A percentile compares a stretch with the other conserved stretches of the same genome.
Evolutionary conservation across 2,113 vertebrate species (phyloP).

Genomic region (Poeciliopsis prolifica): DNA sequence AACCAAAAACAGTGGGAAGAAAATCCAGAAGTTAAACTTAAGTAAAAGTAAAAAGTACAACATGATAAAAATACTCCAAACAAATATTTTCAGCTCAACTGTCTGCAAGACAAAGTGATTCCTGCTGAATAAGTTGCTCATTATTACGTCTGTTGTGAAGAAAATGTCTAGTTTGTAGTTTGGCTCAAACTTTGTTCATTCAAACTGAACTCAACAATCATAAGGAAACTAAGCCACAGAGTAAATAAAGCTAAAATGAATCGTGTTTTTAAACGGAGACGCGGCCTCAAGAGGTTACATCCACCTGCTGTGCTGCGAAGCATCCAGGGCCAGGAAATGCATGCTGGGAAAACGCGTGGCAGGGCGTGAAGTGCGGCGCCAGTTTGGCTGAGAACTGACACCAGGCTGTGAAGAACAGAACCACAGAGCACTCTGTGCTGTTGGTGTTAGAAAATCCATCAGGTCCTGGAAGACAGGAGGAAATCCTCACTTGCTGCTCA

Average conservation of each 20-base stretch:
- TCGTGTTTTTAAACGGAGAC: neutral
- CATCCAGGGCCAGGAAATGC: conserved; percentile 93
- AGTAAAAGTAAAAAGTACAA: too few species aligned
- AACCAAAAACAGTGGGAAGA: too few species aligned
- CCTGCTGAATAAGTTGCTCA: too few species aligned
- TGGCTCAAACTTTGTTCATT: too few species aligned
- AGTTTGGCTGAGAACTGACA: conserved; percentile 94
- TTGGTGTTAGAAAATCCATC: conserved; percentile 96
- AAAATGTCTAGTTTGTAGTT: too few species aligned
- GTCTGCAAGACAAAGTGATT: too few species aligned
- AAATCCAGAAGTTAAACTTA: too few species aligned
- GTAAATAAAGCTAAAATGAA: neutral
- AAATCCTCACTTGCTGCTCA: neutral
- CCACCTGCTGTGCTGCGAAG: conserved; percentile 98
- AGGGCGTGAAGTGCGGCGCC: conserved; percentile 95
- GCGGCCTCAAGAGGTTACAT: neutral
- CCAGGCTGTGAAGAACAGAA: conserved; percentile 95
- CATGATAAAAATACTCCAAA: too few species aligned
- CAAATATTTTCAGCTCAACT: too few species aligned
- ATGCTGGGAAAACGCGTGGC: conserved; percentile 90
- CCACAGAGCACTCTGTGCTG: conserved; percentile 90
- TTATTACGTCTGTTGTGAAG: too few species aligned
- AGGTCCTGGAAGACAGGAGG: conserved; percentile 83
- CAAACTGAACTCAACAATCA: too few species aligned
- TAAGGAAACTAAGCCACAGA: neutral